Base-by-base conservation (phyloP, 2,797 vertebrate genomes). In the Acridotheres tristis region DNA sequence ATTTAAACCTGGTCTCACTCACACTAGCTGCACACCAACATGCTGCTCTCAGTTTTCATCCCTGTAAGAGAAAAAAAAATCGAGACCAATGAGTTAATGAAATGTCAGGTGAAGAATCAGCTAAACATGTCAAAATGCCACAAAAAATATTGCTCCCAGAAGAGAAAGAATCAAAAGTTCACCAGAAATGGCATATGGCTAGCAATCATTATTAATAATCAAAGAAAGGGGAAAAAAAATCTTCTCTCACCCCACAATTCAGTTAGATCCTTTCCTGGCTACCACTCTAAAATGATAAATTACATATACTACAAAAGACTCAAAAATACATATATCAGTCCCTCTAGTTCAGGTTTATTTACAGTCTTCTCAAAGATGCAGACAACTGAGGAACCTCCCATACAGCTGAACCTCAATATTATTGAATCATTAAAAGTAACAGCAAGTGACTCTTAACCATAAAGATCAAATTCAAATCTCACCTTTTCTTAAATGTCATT, bases 91-190 rank as follows among this genome's bases (percentile, higher is more conserved):
- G 54, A 82, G 40, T 93, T 95, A 94, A 92, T 94, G 78, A 96
- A 91, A 93, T 93, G 87, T 89, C 1, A 0, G 54, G 53, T 92
- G 82, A 95, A 92, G 76, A 96, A 95, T 68, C 87, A 96, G 76
- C 82, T 88, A 93, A 88, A 95, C 79, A 84, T 75, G 87, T 92
- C 85, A 77, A 85, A 97, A 65, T n/a, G 62, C 25, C 87, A 92
- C 47, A 75, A 81, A 86, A 93, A 80, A 47, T 66, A 86, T 66
- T 71, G 23, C 29, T 85, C 87, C 73, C 90, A 69, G 26, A 84
- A 88, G 61, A 80, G 23, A 71, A 74, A 75, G 68, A 93, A 77
- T 65, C 82, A 61, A 45, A 69, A 92, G 87, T 83, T 94, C 54
- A 93, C 66, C 23, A 91, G 84, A 87, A 88, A 78, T 89, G 51